Evolutionary conservation across 2,888 invertebrate genomes (phyloP), one percentile per base, ranked within the genome.

Genomic region (Idaea dimidiata): DNA sequence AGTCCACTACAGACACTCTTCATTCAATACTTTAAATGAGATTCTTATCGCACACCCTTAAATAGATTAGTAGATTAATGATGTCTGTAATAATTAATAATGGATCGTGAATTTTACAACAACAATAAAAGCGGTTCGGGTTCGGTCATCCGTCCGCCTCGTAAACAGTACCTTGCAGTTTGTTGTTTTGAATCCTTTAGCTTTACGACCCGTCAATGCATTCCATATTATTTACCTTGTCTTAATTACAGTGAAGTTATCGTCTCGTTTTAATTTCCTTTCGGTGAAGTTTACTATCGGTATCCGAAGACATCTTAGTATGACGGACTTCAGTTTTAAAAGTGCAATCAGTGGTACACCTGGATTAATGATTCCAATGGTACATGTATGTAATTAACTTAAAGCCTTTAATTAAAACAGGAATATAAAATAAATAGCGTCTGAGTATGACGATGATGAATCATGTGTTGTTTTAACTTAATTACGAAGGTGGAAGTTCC

Each of bases 11-110:
- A 84, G 84, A 89, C 91, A 91, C 91, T 91, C 90, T 91, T 91
- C 91, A 91, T 91, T 91, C 91, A 91, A 91, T 91, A 89, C 91
- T 90, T 92, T 91, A 93, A 92, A 92, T 91, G 90, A 93, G 93
- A 93, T 93, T 89, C 90, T 92, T 92, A 93, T 93, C 93, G 86
- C 79, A 80, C 87, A 83, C 89, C 91, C 91, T 91, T 92, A 91
- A 91, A 92, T 92, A 92, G 91, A 91, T 91, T 91, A 92, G 89
- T 91, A 91, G 91, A 92, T 92, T 92, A 91, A 92, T 92, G 91
- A 91, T 89, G 91, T 86, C 91, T 88, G 89, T 91, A 91, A 91
- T 92, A 91, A 92, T 92, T 91, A 92, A 92, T 92, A 91, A 92
- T 91, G 91, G 89, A 89, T 91, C 84, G 87, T 91, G 90, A 89